A percentile compares a stretch with the other conserved stretches of the same genome.
Conservation (phyloP, 1,140 invertebrate species). For the Tribolium madens region DNA sequence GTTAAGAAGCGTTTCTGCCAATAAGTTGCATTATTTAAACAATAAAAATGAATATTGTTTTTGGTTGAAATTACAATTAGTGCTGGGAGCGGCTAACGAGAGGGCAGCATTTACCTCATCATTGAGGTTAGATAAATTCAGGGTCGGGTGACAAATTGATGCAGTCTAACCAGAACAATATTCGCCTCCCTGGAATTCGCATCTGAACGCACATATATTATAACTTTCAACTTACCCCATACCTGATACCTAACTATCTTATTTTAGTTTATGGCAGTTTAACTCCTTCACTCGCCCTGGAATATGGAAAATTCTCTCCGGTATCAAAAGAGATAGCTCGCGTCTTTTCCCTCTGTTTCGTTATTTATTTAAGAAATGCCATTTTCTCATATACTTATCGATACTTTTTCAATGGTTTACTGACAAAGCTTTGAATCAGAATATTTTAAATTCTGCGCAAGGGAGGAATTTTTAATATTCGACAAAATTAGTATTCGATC, state of each 20-base stretch:
- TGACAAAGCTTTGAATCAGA: slow-evolving; percentile 11
- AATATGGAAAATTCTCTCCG: neutral
- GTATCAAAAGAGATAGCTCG: neutral
- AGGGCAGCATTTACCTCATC: slow-evolving; percentile 48
- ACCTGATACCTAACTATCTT: slow-evolving; percentile 33
- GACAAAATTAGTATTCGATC: slow-evolving; percentile 6
- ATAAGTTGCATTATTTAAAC: too few relatives aligned
- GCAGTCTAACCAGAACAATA: slow-evolving; percentile 46
- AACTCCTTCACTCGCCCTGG: slow-evolving; percentile 26
- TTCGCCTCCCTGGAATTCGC: slow-evolving; percentile 33
- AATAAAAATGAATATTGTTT: too few relatives aligned
- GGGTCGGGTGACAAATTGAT: slow-evolving; percentile 47
- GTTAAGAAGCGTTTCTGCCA: too few relatives aligned
- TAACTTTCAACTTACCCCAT: slow-evolving; percentile 36
- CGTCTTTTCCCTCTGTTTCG: neutral
- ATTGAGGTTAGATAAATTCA: slow-evolving; percentile 48
- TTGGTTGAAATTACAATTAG: slow-evolving; percentile 37
- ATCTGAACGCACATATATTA: slow-evolving; percentile 42
- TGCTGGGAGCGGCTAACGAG: slow-evolving; percentile 21
- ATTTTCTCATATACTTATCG: slow-evolving; percentile 9
- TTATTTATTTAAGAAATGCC: neutral
- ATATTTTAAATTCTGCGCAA: neutral
- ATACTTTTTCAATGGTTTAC: slow-evolving; percentile 8
- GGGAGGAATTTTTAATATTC: slow-evolving; percentile 28
- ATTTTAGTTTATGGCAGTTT: slow-evolving; percentile 39